phyloP scores from a whole-genome alignment of 2,113 vertebrate genomes.

The human region GRCh38 chr11:39666501-39667000 shows the following conservation, averaged over 20 bases:
- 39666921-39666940: neutral
- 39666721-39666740: neutral
- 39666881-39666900: neutral
- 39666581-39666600: neutral
- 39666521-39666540: neutral
- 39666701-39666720: neutral
- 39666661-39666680: neutral
- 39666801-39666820: conserved; percentile 15
- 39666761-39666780: conserved; percentile 34
- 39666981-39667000: neutral
- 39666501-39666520: neutral
- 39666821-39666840: neutral
- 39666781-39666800: neutral
- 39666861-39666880: neutral
- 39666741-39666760: neutral
- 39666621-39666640: neutral
- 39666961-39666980: neutral
- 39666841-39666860: neutral
- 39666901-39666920: conserved; percentile 13
- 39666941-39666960: neutral
- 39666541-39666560: neutral
- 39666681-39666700: neutral
- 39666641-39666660: neutral
- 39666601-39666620: fast-evolving
- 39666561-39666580: neutral